These are phyloP conservation scores for Phyllopteryx taeniolatus DNA, from an alignment of 2,113 vertebrate genomes.

Conservation along the genomic window DNA sequence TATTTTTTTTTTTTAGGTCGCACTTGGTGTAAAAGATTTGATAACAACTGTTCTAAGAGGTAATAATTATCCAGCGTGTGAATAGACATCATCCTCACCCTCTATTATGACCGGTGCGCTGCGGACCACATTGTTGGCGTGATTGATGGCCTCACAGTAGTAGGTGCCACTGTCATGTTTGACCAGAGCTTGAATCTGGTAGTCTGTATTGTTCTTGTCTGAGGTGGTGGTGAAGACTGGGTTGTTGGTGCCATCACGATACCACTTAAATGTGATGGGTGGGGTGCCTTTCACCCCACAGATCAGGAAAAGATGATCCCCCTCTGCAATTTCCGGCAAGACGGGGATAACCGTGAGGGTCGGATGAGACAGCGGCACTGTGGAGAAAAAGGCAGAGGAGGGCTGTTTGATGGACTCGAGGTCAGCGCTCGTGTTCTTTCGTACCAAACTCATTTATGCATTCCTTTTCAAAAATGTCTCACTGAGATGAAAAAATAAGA, in stretches of 20 bases:
- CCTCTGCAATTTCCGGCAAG: slow-evolving; percentile 43
- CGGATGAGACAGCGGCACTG: slow-evolving; percentile 55
- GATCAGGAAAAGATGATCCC: slow-evolving; percentile 40
- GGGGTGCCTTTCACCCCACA: slow-evolving; percentile 56
- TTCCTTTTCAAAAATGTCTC: neutral
- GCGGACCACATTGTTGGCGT: slow-evolving; percentile 18
- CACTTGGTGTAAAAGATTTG: no score
- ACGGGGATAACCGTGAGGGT: slow-evolving; percentile 38
- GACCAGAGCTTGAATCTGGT: neutral
- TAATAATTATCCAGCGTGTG: neutral
- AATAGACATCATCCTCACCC: slow-evolving; percentile 39
- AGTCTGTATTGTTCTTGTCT: neutral
- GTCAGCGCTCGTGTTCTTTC: neutral
- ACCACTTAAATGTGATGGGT: slow-evolving; percentile 68
- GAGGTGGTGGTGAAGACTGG: slow-evolving; percentile 23
- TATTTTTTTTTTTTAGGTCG: no score
- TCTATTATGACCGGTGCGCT: slow-evolving; percentile 32
- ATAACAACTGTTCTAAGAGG: neutral
- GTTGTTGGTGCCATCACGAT: neutral
- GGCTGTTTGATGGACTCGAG: neutral
- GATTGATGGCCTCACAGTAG: slow-evolving; percentile 65
- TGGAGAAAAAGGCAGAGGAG: neutral
- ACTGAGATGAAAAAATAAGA: no score
- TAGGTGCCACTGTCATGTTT: slow-evolving; percentile 54
- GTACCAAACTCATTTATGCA: neutral